These are phyloP conservation scores for Natator depressus DNA, from an alignment of 2,113 vertebrate species.

Conservation along the genomic window DNA sequence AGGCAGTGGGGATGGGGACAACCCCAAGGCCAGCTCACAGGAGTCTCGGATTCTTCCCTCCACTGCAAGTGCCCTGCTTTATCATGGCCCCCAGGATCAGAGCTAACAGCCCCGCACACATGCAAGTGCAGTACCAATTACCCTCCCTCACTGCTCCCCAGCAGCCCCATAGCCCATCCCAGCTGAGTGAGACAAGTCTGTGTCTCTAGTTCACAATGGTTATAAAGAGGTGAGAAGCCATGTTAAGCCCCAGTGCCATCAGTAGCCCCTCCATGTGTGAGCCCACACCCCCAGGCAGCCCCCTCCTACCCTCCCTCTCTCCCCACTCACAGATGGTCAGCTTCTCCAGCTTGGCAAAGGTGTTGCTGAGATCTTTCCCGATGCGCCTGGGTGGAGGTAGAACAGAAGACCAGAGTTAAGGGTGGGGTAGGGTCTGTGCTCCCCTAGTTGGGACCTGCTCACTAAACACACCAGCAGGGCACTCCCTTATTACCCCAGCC, in stretches of 20 bases:
- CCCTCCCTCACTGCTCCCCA: neutral
- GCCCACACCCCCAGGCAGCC: neutral
- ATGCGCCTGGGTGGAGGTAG: slow-evolving; percentile 82
- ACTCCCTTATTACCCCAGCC: neutral
- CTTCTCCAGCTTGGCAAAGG: slow-evolving; percentile 95
- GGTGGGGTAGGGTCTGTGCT: neutral
- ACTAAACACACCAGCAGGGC: neutral
- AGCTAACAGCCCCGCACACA: neutral
- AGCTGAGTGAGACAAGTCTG: neutral
- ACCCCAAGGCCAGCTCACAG: neutral
- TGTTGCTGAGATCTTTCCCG: slow-evolving; percentile 94
- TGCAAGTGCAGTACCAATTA: neutral
- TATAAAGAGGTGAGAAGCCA: neutral
- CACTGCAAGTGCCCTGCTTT: neutral
- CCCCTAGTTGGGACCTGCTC: neutral
- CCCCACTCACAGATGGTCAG: slow-evolving; percentile 91
- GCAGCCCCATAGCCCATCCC: neutral
- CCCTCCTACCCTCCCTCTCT: neutral
- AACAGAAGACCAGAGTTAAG: neutral
- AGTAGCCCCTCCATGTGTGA: neutral
- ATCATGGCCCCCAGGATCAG: neutral
- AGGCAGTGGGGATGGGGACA: neutral
- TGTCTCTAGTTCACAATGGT: neutral
- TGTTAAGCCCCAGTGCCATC: neutral
- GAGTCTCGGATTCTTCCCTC: neutral